Base-by-base conservation (phyloP, 2,888 invertebrate genomes). In the Branchipolynoe longqiensis region DNA sequence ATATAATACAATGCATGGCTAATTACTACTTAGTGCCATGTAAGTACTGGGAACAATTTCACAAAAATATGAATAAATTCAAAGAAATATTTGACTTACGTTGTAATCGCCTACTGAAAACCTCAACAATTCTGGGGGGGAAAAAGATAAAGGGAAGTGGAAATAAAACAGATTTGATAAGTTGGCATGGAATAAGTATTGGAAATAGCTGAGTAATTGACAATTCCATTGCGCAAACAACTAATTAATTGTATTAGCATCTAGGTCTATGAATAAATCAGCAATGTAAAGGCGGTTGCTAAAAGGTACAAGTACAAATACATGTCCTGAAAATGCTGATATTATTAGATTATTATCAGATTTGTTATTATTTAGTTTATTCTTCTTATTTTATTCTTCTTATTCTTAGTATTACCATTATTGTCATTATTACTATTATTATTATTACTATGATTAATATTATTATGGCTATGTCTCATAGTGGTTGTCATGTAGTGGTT, bases 101-200 rank as follows among this genome's bases (percentile, higher is more conserved):
- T 58, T 82, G 82, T 58, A 82, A 56, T 25, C 82, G 28, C 22
- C 82, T 28, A 36, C 82, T 82, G 36, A 48, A 82, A 12, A 82
- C 82, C n/a, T 82, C 82, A 0, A 82, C 82, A 56, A 82, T 82
- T 22, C 82, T 82, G 82, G 18, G 18, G 18, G 18, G 48, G 18
- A 18, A 48, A 48, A 48, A 48, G 8, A 18, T 18, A 48, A 8
- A 48, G 8, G 18, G 18, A 48, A 48, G 48, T 48, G 18, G 12
- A 69, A 69, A 28, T 28, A n/a, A n/a, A 59, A 59, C 59, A 59
- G 25, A 59, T 14, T 12, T 18, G 8, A 12, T 48, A 48, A 48
- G 18, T 48, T 48, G 18, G 18, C 18, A 48, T 48, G 8, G 48
- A 48, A 18, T 48, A 48, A 8, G 18, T 48, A n/a, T n/a, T n/a